phyloP scores from a whole-genome alignment of 2,113 vertebrate genomes.

The Desmodus rotundus region DNA sequence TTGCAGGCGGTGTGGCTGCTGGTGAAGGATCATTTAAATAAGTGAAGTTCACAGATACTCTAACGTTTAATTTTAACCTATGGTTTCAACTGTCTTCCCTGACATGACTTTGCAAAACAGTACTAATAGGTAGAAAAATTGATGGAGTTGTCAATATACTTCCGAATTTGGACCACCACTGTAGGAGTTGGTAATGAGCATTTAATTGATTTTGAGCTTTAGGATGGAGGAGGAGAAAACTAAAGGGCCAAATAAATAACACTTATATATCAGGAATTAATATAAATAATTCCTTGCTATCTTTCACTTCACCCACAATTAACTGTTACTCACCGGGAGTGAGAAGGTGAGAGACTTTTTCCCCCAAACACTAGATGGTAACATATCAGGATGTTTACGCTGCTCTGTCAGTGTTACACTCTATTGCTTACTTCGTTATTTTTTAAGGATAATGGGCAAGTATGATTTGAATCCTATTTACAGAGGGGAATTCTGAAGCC shows the following conservation, averaged over 20 bases:
- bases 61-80: background rate
- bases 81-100: background rate
- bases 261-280: background rate
- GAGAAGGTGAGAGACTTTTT: background rate
- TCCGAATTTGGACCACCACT: background rate
- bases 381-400: background rate
- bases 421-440: background rate
- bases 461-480: background rate
- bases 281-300: background rate
- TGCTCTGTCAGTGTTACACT: background rate
- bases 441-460: conserved; percentile 1
- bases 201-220: background rate
- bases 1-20: background rate
- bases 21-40: background rate
- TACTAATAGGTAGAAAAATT: background rate
- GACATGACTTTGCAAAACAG: background rate
- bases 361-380: background rate
- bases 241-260: background rate
- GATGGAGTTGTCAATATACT: background rate
- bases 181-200: background rate
- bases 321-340: background rate
- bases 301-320: background rate
- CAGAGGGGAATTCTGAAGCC: background rate
- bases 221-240: background rate
- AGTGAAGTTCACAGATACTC: background rate